Evolutionary conservation across 2,888 invertebrate genomes (phyloP).

Genomic region (Bombylius discolor): DNA sequence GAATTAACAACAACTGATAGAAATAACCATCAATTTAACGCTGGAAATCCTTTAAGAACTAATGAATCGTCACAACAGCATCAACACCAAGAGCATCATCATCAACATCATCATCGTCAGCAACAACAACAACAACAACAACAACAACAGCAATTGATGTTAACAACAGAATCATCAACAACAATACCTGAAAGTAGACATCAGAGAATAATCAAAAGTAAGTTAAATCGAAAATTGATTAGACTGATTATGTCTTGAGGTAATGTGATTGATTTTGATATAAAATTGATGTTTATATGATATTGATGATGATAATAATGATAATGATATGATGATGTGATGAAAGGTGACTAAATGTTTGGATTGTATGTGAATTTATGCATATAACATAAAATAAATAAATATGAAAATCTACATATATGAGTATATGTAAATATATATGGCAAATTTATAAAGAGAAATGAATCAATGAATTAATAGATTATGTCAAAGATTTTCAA

Average conservation of each 20-base stretch:
- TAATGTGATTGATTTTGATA: too few species aligned
- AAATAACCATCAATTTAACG: neutral
- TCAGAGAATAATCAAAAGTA: constrained; percentile 8
- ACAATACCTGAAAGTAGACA: constrained; percentile 11
- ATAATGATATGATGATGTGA: too few species aligned
- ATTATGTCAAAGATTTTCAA: too few species aligned
- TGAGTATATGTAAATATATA: too few species aligned
- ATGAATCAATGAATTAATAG: too few species aligned
- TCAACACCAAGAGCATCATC: neutral
- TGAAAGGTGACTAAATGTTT: too few species aligned
- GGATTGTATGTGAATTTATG: too few species aligned
- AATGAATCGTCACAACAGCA: neutral
- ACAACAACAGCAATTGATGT: neutral
- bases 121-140: neutral
- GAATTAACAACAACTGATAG: neutral
- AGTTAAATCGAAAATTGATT: neutral
- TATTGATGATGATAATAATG: too few species aligned
- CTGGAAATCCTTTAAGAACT: neutral
- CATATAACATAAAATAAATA: too few species aligned
- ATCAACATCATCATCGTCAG: constrained; percentile 1
- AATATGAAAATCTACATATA: too few species aligned
- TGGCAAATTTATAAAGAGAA: too few species aligned
- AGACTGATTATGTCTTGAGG: neutral
- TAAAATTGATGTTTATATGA: too few species aligned
- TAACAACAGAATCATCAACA: neutral